Base-by-base conservation (phyloP, 2,888 invertebrate genomes). In the Ennomos erosarius region DNA sequence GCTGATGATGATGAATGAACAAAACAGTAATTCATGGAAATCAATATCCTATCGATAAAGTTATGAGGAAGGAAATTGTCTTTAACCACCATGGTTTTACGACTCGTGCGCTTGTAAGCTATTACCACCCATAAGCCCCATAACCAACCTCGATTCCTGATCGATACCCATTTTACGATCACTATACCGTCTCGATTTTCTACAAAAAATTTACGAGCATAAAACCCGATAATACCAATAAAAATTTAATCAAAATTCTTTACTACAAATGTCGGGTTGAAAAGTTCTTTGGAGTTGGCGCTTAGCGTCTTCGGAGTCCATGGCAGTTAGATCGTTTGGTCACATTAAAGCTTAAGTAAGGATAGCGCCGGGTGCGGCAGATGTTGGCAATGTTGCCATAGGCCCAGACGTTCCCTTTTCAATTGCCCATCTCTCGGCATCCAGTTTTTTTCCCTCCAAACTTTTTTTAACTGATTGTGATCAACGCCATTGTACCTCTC, bases 351-450 rank as follows among this genome's bases (percentile, higher is more conserved):
- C 69, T 67, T 59, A 62, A 69, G 70, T 65, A 69, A 66, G 69
- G 69, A 69, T 70, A 66, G 64, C 77, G 82, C 84, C 87, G 87
- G 84, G 76, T 87, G 88, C 79, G 82, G 77, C 90, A 90, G 90
- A 89, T 88, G 88, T 76, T 65, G 44, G 56, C 68, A 55, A 89
- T 88, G 88, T 76, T 65, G 44, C 57, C 68, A 55, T 71, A 38
- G 36, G 26, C 52, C 69, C 66, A 78, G 79, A 73, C 76, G 80
- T 76, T 86, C 87, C 88, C 88, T 84, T 85, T 88, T 84, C 88
- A 87, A 89, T 90, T 88, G 89, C 78, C 85, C 84, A 81, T 86
- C 83, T 87, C 73, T 70, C 71, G 76, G 73, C 78, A 79, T 67
- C 79, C 74, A 73, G 75, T 84, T 87, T 84, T 90, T 65, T 57